Percentiles rank a stretch among this genome's conserved stretches.
Evolutionary conservation across 1,140 invertebrate species (phyloP).

Genomic region (Zaprionus gabonicus): DNA sequence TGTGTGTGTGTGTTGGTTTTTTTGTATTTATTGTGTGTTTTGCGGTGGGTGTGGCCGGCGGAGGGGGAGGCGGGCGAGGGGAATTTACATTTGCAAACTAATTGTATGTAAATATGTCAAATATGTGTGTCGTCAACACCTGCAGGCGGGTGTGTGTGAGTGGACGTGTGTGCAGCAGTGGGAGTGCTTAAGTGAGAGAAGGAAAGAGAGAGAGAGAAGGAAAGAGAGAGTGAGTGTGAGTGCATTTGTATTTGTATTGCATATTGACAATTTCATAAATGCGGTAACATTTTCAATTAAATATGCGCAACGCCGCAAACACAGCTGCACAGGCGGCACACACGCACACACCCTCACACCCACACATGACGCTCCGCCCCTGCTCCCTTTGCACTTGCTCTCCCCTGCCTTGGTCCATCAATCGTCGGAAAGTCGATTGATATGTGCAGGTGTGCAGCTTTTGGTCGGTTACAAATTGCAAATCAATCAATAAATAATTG

Average conservation of each 20-base stretch:
- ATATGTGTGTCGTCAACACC: conserved; percentile 74
- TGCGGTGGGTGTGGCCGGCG: conserved; percentile 3
- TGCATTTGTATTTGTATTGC: conserved; percentile 65
- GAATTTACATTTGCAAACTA: conserved; percentile 79
- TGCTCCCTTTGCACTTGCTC: neutral
- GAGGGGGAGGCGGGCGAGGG: neutral
- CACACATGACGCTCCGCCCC: neutral
- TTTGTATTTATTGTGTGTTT: conserved; percentile 19
- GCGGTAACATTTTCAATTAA: conserved; percentile 83
- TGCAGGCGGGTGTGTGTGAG: conserved; percentile 38
- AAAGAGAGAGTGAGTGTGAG: neutral
- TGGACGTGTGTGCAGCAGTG: conserved; percentile 12
- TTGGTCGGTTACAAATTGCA: conserved; percentile 82
- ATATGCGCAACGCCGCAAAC: conserved; percentile 77
- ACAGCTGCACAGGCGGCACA: conserved; percentile 67
- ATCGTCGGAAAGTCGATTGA: conserved; percentile 73
- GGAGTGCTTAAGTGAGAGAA: conserved; percentile 1
- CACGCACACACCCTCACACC: conserved; percentile 25
- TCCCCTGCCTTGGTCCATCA: conserved; percentile 43
- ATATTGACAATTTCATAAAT: conserved; percentile 83
- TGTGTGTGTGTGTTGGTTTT: conserved; percentile 29
- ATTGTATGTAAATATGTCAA: conserved; percentile 82
- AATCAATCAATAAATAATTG: conserved; percentile 83
- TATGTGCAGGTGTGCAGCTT: conserved; percentile 78
- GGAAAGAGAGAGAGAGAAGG: neutral